phyloP scores from a whole-genome alignment of 2,797 vertebrate species.

The Parauchenoglanis ngamensis region DNA sequence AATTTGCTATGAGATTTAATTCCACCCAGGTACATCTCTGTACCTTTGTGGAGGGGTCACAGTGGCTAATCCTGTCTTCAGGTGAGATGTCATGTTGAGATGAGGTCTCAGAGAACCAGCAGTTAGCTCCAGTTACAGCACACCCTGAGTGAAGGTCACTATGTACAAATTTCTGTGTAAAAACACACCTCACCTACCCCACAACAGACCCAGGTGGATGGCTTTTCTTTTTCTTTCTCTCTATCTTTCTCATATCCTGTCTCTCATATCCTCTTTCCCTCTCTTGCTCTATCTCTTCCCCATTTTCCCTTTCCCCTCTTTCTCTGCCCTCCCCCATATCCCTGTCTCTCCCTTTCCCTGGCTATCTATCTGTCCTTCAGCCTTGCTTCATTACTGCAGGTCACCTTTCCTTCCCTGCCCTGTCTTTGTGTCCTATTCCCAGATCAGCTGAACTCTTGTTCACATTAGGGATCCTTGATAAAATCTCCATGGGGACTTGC shows the following conservation, averaged over 20 bases:
- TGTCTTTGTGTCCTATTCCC: conserved; percentile 65
- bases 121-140: conserved; percentile 80
- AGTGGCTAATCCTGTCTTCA: conserved; percentile 78
- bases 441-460: conserved; percentile 74
- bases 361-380: conserved; percentile 65
- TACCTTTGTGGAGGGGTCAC: conserved; percentile 75
- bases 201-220: conserved; percentile 68
- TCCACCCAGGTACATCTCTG: conserved; percentile 73
- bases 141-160: conserved; percentile 77
- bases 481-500: conserved; percentile 75
- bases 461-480: conserved; percentile 76
- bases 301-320: conserved; percentile 34
- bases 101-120: conserved; percentile 71
- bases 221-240: conserved; percentile 49
- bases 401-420: conserved; percentile 69
- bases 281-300: conserved; percentile 1
- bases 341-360: conserved; percentile 40
- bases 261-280: conserved; percentile 30
- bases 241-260: conserved; percentile 41
- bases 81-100: conserved; percentile 74
- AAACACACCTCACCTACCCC: conserved; percentile 65
- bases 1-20: conserved; percentile 58
- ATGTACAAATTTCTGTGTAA: conserved; percentile 61
- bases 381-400: conserved; percentile 72
- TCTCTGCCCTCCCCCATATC: conserved; percentile 33